Conservation (phyloP, 1,140 invertebrate genomes). For the Periplaneta americana region DNA sequence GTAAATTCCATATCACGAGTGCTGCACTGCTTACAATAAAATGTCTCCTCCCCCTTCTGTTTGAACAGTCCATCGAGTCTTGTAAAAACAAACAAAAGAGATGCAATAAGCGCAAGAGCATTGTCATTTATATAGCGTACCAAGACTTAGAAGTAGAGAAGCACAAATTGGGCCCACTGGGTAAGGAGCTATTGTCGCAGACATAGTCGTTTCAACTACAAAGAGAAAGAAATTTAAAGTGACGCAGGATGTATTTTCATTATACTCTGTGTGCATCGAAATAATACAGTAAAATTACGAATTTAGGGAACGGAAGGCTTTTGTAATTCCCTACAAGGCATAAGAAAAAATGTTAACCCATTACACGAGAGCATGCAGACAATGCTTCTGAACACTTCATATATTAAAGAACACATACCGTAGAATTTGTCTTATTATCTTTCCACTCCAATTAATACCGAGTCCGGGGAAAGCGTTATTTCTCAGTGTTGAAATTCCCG, state of each 20-base stretch:
- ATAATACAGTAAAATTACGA: neutral
- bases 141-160: no score
- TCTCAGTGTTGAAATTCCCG: no score
- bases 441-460: no score
- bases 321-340: neutral
- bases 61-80: neutral
- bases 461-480: no score
- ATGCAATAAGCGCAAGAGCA: neutral
- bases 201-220: neutral
- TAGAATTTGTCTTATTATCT: no score
- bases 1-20: neutral
- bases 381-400: no score
- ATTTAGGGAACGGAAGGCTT: neutral
- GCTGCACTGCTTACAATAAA: no score
- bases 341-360: no score
- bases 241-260: neutral
- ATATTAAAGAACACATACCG: no score
- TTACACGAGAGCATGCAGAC: no score
- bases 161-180: neutral
- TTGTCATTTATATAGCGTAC: neutral
- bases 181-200: neutral
- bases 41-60: neutral
- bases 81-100: neutral
- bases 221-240: no score
- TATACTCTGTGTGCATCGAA: neutral